A percentile compares a stretch with the other conserved stretches of the same genome.
These are phyloP conservation scores for Cavia aperea DNA, from an alignment of 2,113 vertebrate genomes.

Conservation along the genomic window DNA sequence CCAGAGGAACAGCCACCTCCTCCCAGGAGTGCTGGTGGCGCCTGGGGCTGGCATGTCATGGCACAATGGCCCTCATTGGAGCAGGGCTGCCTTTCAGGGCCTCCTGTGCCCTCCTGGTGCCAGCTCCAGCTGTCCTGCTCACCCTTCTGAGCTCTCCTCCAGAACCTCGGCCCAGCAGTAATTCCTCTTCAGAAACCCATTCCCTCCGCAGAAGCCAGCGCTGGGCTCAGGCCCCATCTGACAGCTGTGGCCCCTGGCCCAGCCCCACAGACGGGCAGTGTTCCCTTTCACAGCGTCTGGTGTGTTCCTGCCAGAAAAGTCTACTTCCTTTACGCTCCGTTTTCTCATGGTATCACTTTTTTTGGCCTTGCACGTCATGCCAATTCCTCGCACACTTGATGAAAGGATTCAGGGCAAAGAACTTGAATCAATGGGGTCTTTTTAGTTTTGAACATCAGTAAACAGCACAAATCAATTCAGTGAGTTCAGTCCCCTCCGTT, in stretches of 20 bases:
- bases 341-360: constrained; percentile 48
- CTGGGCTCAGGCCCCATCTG: constrained; percentile 44
- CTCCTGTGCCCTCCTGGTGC: constrained; percentile 18
- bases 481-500: constrained; percentile 37
- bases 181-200: constrained; percentile 40
- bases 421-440: constrained; percentile 67
- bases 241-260: constrained; percentile 66
- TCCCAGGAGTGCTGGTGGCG: neutral
- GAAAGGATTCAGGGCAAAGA: constrained; percentile 46
- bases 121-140: constrained; percentile 57
- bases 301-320: constrained; percentile 56
- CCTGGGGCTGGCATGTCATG: neutral
- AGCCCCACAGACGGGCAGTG: constrained; percentile 46
- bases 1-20: neutral
- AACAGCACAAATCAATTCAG: constrained; percentile 57
- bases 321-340: constrained; percentile 60
- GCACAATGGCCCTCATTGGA: constrained; percentile 15
- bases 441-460: constrained; percentile 58
- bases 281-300: constrained; percentile 42
- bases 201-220: constrained; percentile 27
- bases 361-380: constrained; percentile 34
- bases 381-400: constrained; percentile 59
- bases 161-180: neutral
- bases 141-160: constrained; percentile 22
- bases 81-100: neutral